Conservation (phyloP, 2,113 vertebrate species). For the Carettochelys insculpta region DNA sequence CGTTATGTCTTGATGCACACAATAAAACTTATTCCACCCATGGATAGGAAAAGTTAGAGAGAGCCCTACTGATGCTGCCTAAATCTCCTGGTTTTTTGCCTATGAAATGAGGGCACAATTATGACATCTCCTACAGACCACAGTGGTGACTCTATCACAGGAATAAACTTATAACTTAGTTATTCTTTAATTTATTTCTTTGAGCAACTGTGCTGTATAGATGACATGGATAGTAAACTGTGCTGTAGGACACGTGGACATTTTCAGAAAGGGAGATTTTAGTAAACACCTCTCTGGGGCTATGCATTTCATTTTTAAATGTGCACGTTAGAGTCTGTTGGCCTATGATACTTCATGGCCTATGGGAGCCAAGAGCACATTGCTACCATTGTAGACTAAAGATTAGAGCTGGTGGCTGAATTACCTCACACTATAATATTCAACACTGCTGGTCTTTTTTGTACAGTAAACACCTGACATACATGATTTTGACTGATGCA, state of each 20-base stretch:
- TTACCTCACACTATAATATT: conserved; percentile 72
- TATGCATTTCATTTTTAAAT: conserved; percentile 59
- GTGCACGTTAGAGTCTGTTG: conserved; percentile 47
- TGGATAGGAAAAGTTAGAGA: no score
- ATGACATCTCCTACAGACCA: background rate
- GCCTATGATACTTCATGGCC: conserved; percentile 58
- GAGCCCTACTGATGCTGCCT: no score
- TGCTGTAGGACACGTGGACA: conserved; percentile 41
- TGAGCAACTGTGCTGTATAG: background rate
- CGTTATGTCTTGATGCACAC: no score
- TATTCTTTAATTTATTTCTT: background rate
- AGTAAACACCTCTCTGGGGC: conserved; percentile 26
- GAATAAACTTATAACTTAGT: accelerated
- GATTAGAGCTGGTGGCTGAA: conserved; percentile 40
- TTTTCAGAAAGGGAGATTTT: conserved; percentile 37
- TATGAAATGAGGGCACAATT: background rate
- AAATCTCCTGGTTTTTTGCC: background rate
- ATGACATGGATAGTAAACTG: conserved; percentile 34
- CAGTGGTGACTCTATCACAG: background rate
- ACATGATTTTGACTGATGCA: no score
- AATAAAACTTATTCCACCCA: no score
- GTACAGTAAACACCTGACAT: no score
- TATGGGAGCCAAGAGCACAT: conserved; percentile 61
- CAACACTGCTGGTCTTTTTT: conserved; percentile 62
- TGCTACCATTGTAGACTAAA: conserved; percentile 68